Evolutionary conservation across 2,113 vertebrate species (phyloP).

Genomic region (Cairina moschata): DNA sequence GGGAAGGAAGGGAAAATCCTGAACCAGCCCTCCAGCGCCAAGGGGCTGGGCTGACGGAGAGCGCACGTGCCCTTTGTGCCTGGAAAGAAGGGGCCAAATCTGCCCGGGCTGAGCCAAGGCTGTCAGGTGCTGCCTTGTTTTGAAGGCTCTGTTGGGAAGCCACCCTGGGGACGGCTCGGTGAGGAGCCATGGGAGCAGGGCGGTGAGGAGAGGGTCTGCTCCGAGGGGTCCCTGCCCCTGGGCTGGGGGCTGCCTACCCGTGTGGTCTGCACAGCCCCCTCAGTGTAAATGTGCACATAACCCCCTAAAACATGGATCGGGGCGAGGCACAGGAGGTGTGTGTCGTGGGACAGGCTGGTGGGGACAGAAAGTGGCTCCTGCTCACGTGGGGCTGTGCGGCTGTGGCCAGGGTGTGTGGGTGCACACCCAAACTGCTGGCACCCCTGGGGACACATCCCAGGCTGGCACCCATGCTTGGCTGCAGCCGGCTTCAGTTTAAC

Average conservation of each 20-base stretch:
- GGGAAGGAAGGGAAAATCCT: neutral
- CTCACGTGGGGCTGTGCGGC: neutral
- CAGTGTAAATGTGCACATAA: rapidly evolving
- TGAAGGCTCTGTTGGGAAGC: neutral
- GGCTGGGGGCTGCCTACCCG: neutral
- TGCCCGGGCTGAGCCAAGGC: neutral
- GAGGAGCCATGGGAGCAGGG: neutral
- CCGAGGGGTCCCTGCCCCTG: neutral
- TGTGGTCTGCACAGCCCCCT: rapidly evolving
- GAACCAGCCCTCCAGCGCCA: rapidly evolving
- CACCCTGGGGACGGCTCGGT: neutral
- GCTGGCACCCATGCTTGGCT: neutral
- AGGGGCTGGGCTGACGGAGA: rapidly evolving
- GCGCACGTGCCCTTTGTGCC: neutral
- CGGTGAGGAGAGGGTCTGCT: neutral
- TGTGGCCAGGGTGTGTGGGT: neutral
- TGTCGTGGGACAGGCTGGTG: neutral
- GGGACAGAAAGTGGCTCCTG: neutral
- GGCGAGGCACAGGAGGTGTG: neutral
- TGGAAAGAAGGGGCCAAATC: neutral
- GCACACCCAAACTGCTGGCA: neutral
- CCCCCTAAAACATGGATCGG: rapidly evolving
- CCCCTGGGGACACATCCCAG: neutral
- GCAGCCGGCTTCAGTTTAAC: neutral
- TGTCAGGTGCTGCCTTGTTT: neutral